These are phyloP conservation scores for Neuroscelio doddi DNA, from an alignment of 2,888 invertebrate genomes.

Conservation along the genomic window DNA sequence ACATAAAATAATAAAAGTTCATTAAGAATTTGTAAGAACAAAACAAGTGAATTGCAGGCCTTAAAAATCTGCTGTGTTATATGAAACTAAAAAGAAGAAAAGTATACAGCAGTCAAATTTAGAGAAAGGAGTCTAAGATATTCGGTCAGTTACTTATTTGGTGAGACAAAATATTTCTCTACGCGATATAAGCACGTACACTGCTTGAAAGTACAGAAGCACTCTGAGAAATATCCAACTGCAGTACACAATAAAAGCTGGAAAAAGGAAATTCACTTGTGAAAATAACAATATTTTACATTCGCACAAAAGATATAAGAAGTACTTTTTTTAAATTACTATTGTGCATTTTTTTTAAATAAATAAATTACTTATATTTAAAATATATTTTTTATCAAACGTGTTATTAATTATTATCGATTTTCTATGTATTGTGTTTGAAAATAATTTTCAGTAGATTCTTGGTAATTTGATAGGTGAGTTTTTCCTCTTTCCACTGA, in stretches of 20 bases:
- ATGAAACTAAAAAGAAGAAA: too few species aligned
- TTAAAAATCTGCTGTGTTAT: too few species aligned
- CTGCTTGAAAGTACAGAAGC: slow-evolving; percentile 43
- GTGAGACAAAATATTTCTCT: slow-evolving; percentile 62
- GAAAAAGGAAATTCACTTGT: slow-evolving; percentile 25
- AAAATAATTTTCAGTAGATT: slow-evolving; percentile 21
- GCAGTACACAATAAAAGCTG: slow-evolving; percentile 38
- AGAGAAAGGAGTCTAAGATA: slow-evolving; percentile 2
- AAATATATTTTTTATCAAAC: too few species aligned
- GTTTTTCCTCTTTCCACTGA: slow-evolving; percentile 32
- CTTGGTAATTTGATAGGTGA: slow-evolving; percentile 39
- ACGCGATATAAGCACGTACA: slow-evolving; percentile 33
- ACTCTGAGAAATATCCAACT: slow-evolving; percentile 54
- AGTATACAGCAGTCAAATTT: too few species aligned
- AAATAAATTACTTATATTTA: background rate
- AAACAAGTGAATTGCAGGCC: too few species aligned
- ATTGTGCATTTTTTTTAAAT: too few species aligned
- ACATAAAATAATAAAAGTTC: too few species aligned
- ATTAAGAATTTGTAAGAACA: too few species aligned
- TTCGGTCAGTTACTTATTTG: slow-evolving; percentile 53
- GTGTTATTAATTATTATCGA: too few species aligned
- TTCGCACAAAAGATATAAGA: background rate
- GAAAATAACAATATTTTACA: slow-evolving; percentile 5
- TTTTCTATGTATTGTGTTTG: too few species aligned
- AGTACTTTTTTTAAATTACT: too few species aligned